These are phyloP conservation scores for Xyrauchen texanus DNA, from an alignment of 2,113 vertebrate genomes.

Conservation along the genomic window DNA sequence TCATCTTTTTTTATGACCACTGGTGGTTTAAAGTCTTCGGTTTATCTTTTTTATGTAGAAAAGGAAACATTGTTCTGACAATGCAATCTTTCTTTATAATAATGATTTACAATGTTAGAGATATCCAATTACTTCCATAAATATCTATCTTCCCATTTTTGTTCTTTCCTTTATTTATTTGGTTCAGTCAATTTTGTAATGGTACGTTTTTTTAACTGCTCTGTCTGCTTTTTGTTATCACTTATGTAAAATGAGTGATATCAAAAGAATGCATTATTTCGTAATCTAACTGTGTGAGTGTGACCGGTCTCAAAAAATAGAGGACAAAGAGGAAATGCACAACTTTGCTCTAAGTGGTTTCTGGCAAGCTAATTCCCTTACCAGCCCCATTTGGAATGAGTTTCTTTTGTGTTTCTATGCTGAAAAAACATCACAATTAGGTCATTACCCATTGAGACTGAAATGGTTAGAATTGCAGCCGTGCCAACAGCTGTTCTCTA, in stretches of 20 bases:
- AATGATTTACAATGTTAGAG: no score
- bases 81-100: no score
- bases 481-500: constrained; percentile 34
- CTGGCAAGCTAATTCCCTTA: constrained; percentile 10
- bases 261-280: constrained; percentile 36
- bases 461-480: constrained; percentile 1
- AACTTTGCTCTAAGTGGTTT: constrained; percentile 14
- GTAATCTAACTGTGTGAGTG: constrained; percentile 6
- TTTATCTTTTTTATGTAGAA: background rate
- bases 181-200: constrained; percentile 41
- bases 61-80: no score
- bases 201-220: background rate
- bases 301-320: constrained; percentile 16
- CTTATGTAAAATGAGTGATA: constrained; percentile 26
- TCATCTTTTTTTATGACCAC: background rate
- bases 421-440: constrained; percentile 27
- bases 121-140: no score
- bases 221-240: constrained; percentile 26
- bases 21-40: background rate
- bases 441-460: constrained; percentile 22
- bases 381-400: constrained; percentile 3
- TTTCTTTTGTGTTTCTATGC: constrained; percentile 32
- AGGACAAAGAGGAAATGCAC: constrained; percentile 5
- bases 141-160: no score
- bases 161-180: background rate